These are phyloP conservation scores for Leucosticte australis DNA, from an alignment of 2,113 vertebrate genomes.

Conservation along the genomic window DNA sequence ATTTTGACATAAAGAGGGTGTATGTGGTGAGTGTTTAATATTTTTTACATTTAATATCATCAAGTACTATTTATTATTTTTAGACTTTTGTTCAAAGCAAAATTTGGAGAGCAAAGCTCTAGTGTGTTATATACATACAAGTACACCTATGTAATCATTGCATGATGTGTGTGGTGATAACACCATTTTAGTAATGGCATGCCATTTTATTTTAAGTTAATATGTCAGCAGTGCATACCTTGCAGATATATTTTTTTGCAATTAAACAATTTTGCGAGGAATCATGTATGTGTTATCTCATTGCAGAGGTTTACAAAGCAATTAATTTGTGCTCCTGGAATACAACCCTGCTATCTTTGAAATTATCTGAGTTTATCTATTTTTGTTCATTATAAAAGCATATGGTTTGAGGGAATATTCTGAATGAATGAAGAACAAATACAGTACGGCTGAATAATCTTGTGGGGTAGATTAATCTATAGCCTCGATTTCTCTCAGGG, in stretches of 20 bases:
- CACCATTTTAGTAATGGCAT: conserved; percentile 42
- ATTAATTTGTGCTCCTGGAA: conserved; percentile 45
- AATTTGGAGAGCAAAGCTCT: conserved; percentile 7
- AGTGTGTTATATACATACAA: conserved; percentile 10
- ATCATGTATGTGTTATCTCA: not conserved
- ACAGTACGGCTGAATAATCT: conserved; percentile 75
- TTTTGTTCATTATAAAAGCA: conserved; percentile 64
- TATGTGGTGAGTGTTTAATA: conserved; percentile 73
- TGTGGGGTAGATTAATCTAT: conserved; percentile 81
- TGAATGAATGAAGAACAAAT: conserved; percentile 75
- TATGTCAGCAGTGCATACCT: conserved; percentile 23
- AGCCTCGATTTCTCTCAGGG: conserved; percentile 78
- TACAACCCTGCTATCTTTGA: conserved; percentile 47
- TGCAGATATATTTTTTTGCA: conserved; percentile 35
- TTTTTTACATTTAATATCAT: conserved; percentile 42
- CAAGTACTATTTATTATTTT: conserved; percentile 55
- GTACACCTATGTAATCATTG: not conserved
- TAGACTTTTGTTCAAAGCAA: conserved; percentile 23
- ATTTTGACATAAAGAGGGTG: conserved; percentile 66
- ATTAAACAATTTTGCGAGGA: conserved; percentile 32
- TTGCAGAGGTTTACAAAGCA: conserved; percentile 8
- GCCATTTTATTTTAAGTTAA: conserved; percentile 44
- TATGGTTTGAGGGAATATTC: conserved; percentile 70
- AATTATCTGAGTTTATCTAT: conserved; percentile 59
- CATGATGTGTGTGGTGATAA: not conserved